phyloP scores from a whole-genome alignment of 2,888 invertebrate species.

The Amiota minor region DNA sequence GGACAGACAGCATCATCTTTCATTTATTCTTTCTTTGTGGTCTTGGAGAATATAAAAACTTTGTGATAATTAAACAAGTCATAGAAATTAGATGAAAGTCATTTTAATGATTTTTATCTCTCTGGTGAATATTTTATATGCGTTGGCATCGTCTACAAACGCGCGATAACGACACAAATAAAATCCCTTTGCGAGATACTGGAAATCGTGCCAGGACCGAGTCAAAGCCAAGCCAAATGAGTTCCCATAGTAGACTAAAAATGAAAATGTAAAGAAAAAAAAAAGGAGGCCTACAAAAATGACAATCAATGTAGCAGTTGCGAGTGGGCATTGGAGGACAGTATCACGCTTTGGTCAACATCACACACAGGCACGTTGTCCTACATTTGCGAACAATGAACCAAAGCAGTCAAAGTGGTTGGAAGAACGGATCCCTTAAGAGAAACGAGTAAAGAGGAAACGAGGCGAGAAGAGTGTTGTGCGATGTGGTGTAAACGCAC shows the following conservation, averaged over 20 bases:
- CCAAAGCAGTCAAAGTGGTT: not conserved
- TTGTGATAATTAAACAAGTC: slow-evolving; percentile 67
- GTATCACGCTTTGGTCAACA: no score
- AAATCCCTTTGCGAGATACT: not conserved
- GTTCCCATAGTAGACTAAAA: not conserved
- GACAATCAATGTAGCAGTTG: not conserved
- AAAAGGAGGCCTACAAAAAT: not conserved
- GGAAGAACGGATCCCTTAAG: no score
- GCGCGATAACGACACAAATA: slow-evolving; percentile 4
- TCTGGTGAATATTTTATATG: slow-evolving; percentile 29
- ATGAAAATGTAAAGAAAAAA: not conserved
- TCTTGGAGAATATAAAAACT: slow-evolving; percentile 35
- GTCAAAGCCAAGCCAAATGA: not conserved
- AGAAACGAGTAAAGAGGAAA: not conserved
- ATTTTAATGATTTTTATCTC: slow-evolving; percentile 65
- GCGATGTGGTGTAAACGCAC: not conserved
- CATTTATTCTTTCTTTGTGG: not conserved
- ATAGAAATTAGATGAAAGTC: slow-evolving; percentile 65
- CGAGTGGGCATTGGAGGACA: not conserved
- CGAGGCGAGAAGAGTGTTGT: not conserved
- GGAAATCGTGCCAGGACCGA: not conserved
- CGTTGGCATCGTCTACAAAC: not conserved
- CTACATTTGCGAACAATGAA: slow-evolving; percentile 28
- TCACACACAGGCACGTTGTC: not conserved
- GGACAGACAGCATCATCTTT: not conserved